A percentile compares a stretch with the other conserved stretches of the same genome.
Evolutionary conservation across 1,140 invertebrate species (phyloP).

Genomic region (Araneus ventricosus): DNA sequence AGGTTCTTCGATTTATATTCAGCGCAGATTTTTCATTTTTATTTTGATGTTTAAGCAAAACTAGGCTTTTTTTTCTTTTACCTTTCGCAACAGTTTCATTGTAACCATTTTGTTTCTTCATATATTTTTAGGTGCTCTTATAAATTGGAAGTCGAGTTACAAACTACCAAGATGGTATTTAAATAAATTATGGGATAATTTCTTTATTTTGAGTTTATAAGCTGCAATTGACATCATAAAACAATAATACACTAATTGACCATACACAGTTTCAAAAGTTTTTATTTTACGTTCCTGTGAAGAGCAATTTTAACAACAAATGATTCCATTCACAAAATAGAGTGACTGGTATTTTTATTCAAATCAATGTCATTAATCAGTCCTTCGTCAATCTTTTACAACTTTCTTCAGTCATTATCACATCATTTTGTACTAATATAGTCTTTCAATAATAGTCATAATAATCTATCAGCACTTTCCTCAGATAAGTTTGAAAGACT

Average conservation of each 20-base stretch:
- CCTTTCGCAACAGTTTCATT: background rate
- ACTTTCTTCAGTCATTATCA: constrained; percentile 2
- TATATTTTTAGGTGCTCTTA: too few species aligned
- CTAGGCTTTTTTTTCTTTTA: too few species aligned
- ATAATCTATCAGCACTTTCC: background rate
- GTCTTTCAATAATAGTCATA: too few species aligned
- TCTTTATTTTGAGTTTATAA: too few species aligned
- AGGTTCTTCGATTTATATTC: too few species aligned
- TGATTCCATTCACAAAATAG: background rate
- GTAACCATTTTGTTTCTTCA: too few species aligned
- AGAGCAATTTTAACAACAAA: background rate
- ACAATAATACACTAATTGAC: background rate
- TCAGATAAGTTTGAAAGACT: background rate
- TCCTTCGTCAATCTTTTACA: background rate
- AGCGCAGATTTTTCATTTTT: too few species aligned
- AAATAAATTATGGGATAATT: too few species aligned
- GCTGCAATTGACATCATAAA: background rate
- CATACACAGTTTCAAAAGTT: background rate
- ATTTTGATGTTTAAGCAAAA: too few species aligned
- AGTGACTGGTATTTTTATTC: background rate
- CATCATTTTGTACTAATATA: background rate
- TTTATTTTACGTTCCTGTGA: background rate
- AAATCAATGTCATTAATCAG: background rate
- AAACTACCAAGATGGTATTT: too few species aligned
- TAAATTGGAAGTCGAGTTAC: too few species aligned